Percentiles rank a stretch among this genome's conserved stretches.
These are phyloP conservation scores for Nymphicus hollandicus DNA, from an alignment of 2,113 vertebrate species.

Conservation along the genomic window DNA sequence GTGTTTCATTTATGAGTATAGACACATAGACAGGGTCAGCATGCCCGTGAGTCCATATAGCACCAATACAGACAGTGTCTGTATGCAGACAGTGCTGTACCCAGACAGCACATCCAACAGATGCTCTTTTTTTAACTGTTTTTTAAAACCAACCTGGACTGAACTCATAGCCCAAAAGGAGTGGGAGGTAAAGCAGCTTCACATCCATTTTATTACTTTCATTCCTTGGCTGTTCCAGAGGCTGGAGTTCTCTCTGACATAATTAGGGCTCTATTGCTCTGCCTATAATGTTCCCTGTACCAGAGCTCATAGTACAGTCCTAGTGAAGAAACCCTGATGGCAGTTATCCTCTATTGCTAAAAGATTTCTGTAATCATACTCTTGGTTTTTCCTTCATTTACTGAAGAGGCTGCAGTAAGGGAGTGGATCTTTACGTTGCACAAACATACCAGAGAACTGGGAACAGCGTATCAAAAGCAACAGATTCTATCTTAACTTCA, in stretches of 20 bases:
- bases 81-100: rapidly evolving
- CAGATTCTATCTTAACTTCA: background rate
- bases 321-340: background rate
- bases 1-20: background rate
- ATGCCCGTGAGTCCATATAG: rapidly evolving
- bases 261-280: background rate
- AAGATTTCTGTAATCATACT: background rate
- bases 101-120: background rate
- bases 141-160: background rate
- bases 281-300: background rate
- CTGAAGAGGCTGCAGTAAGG: background rate
- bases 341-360: background rate
- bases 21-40: rapidly evolving
- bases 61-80: background rate
- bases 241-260: background rate
- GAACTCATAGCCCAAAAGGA: background rate
- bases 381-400: background rate
- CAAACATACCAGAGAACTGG: background rate
- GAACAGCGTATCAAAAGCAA: background rate
- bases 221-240: background rate
- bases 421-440: background rate
- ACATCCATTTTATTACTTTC: background rate
- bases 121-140: background rate
- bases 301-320: background rate
- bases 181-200: background rate